Conservation (phyloP, 2,113 vertebrate species). For the Carassius auratus region DNA sequence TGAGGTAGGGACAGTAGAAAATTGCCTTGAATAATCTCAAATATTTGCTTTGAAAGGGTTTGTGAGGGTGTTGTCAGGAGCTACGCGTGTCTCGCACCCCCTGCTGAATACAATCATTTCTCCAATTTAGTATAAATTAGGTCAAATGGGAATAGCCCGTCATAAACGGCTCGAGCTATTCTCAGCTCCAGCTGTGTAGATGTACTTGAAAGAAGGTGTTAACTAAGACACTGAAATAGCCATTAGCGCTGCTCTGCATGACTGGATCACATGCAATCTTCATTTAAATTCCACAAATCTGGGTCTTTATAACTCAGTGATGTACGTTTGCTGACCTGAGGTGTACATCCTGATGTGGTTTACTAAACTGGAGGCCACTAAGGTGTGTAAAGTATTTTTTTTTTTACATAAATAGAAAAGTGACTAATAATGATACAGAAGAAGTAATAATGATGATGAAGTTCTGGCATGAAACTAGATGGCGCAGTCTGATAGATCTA, state of each 20-base stretch:
- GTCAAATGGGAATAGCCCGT: constrained; percentile 67
- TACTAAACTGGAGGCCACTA: background rate
- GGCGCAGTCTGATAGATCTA: too few species aligned
- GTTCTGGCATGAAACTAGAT: too few species aligned
- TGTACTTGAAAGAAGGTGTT: constrained; percentile 44
- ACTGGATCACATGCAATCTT: constrained; percentile 35
- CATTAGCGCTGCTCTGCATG: constrained; percentile 36
- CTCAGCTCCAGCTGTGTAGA: constrained; percentile 49
- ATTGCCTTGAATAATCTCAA: constrained; percentile 68
- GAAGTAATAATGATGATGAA: background rate
- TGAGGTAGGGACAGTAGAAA: constrained; percentile 55
- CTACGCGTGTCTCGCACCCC: constrained; percentile 63
- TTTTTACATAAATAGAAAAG: too few species aligned
- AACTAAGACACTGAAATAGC: constrained; percentile 48
- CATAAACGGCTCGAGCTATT: constrained; percentile 65
- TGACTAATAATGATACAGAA: too few species aligned
- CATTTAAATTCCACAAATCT: constrained; percentile 48
- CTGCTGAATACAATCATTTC: constrained; percentile 73
- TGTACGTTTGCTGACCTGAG: constrained; percentile 1
- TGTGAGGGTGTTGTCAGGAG: constrained; percentile 69
- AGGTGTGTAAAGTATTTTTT: background rate
- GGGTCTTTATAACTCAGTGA: background rate
- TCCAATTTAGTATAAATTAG: constrained; percentile 73
- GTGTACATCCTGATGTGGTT: constrained; percentile 4
- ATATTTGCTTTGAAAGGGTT: constrained; percentile 62